Evolutionary conservation across 1,140 invertebrate genomes (phyloP).

Genomic region (Rhizoglyphus robini): DNA sequence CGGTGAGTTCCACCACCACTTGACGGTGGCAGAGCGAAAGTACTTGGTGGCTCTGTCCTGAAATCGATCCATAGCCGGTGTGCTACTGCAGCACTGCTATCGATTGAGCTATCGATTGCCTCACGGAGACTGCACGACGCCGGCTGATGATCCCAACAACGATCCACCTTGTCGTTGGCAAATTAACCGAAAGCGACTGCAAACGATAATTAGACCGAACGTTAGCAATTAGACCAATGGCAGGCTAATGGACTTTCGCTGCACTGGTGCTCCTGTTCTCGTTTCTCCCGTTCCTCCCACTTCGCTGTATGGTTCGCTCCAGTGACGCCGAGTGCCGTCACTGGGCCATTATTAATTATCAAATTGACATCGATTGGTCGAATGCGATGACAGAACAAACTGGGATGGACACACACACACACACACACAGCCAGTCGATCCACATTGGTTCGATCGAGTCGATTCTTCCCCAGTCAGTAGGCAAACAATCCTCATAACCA

Average conservation of each 20-base stretch:
- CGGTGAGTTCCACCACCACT: neutral
- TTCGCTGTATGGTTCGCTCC: no score
- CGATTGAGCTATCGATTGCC: neutral
- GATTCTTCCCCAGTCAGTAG: no score
- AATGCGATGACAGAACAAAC: no score
- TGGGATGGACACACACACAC: no score
- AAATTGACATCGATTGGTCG: no score
- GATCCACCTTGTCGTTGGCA: neutral
- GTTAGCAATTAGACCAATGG: neutral
- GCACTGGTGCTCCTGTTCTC: no score
- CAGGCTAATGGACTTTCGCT: neutral
- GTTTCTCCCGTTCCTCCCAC: no score
- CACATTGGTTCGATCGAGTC: no score
- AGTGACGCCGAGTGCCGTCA: no score
- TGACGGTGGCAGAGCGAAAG: neutral
- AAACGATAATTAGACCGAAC: neutral
- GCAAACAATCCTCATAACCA: no score
- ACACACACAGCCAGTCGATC: no score
- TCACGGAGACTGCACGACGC: neutral
- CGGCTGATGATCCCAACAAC: neutral
- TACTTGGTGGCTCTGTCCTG: conserved; percentile 14
- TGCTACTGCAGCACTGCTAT: neutral
- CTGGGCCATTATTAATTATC: no score
- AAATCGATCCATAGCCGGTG: conserved; percentile 11
- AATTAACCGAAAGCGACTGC: neutral